Percentiles rank a stretch among this genome's conserved stretches.
phyloP scores from a whole-genome alignment of 2,888 invertebrate genomes.

The Atrina japonica region DNA sequence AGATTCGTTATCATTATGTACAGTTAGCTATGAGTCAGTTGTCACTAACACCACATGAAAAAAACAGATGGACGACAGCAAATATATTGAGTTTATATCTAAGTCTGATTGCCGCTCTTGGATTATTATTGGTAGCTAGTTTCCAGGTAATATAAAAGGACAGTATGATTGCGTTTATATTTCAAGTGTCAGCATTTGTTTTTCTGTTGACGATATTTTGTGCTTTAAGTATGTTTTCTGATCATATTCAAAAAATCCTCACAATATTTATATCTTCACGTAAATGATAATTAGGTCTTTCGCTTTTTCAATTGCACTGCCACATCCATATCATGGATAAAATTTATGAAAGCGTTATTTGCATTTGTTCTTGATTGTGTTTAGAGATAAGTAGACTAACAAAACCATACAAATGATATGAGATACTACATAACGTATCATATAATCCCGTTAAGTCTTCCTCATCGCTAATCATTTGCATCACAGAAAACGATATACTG shows the following conservation, averaged over 20 bases:
- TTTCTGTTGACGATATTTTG: neutral
- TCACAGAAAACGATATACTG: too few relatives aligned
- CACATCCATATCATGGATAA: too few relatives aligned
- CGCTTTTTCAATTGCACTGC: too few relatives aligned
- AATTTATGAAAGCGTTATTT: too few relatives aligned
- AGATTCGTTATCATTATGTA: constrained; percentile 40
- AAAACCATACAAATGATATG: too few relatives aligned
- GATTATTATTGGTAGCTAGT: constrained; percentile 41
- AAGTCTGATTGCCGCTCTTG: constrained; percentile 32
- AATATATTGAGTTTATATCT: constrained; percentile 34
- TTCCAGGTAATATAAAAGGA: constrained; percentile 34
- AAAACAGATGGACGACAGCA: constrained; percentile 30
- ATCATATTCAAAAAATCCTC: neutral
- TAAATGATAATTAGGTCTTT: too few relatives aligned
- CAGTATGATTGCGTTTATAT: neutral
- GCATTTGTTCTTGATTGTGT: too few relatives aligned
- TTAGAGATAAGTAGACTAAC: too few relatives aligned
- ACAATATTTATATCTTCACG: too few relatives aligned
- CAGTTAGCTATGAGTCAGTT: constrained; percentile 31
- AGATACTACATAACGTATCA: too few relatives aligned
- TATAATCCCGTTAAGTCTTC: too few relatives aligned
- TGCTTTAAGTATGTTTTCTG: neutral
- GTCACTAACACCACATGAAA: constrained; percentile 40
- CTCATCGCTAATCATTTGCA: too few relatives aligned
- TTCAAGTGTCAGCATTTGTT: neutral